These are phyloP conservation scores for Acanthococcus lagerstroemiae DNA, from an alignment of 2,888 invertebrate species.

Conservation along the genomic window DNA sequence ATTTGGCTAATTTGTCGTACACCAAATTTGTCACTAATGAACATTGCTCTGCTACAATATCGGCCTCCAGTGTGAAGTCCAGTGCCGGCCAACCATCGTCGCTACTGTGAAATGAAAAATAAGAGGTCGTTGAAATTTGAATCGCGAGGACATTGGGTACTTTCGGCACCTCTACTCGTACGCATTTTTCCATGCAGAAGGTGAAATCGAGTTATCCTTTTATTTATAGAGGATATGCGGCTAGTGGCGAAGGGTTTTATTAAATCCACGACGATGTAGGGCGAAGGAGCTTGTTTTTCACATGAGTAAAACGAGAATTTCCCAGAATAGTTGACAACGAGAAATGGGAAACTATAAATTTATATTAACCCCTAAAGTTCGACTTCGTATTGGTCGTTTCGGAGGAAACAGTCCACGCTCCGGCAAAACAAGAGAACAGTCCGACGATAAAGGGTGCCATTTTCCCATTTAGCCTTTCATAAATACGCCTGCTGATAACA, in stretches of 20 bases:
- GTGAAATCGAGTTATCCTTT: constrained; percentile 15
- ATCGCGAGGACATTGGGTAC: neutral
- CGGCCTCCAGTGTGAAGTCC: neutral
- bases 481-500: no score
- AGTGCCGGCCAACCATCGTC: neutral
- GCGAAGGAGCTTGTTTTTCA: neutral
- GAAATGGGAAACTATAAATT: constrained; percentile 25
- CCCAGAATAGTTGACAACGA: constrained; percentile 21
- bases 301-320: neutral
- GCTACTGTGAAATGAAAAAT: no score
- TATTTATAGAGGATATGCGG: constrained; percentile 15
- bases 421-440: no score
- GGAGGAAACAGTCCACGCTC: no score
- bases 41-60: neutral
- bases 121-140: no score
- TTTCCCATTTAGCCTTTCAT: no score
- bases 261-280: constrained; percentile 15
- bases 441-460: no score
- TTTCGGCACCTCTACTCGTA: neutral
- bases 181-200: neutral
- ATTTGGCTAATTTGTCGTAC: no score
- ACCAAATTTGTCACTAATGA: no score
- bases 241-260: constrained; percentile 12
- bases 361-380: constrained; percentile 26
- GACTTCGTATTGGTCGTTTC: no score